These are phyloP conservation scores for Ceratina japonica DNA, from an alignment of 1,140 invertebrate genomes.

Conservation along the genomic window DNA sequence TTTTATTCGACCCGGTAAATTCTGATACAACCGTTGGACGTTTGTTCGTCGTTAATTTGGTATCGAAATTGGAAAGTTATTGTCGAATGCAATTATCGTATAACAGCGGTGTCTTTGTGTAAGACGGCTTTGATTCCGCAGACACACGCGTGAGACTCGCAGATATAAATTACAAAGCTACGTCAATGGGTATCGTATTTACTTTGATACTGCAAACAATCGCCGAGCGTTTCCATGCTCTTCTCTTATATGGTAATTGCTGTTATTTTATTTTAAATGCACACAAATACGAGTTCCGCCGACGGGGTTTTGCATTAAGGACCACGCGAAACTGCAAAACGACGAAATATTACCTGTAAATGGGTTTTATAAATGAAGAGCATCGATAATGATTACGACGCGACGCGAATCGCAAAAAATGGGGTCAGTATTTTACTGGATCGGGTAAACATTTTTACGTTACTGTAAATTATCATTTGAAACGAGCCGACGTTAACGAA, in stretches of 20 bases:
- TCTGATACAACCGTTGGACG: no score
- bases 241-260: background rate
- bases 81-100: background rate
- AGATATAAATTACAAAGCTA: background rate
- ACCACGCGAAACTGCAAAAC: no score
- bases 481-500: background rate
- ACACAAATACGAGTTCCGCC: background rate
- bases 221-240: no score
- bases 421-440: no score
- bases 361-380: no score
- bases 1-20: no score
- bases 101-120: background rate
- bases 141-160: background rate
- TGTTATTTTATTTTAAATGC: background rate
- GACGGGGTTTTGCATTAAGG: no score
- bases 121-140: background rate
- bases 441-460: no score
- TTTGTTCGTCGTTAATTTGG: background rate
- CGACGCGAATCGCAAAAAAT: no score
- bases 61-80: background rate
- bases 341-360: no score
- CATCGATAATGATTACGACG: no score
- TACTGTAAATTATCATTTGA: no score
- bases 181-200: background rate
- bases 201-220: conserved; percentile 5